Percentiles rank a stretch among this genome's conserved stretches.
Conservation (phyloP, 2,888 invertebrate species). For the Netelia virgata region DNA sequence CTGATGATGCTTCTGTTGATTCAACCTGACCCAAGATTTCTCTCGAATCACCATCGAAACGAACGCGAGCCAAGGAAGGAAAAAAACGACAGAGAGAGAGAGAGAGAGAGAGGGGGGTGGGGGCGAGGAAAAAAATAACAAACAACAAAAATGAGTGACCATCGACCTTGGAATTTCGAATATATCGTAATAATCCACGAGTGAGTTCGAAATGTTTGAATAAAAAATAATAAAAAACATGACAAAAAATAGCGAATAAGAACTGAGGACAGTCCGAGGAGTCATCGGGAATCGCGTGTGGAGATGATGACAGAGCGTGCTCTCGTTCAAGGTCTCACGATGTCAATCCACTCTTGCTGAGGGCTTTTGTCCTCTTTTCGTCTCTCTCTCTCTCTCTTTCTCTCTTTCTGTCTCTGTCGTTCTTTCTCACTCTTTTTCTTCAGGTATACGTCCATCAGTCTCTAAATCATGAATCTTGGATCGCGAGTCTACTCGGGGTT, state of each 20-base stretch:
- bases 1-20: constrained; percentile 42
- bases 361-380: background rate
- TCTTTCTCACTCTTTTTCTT: constrained; percentile 5
- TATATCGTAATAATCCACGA: constrained; percentile 15
- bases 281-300: constrained; percentile 24
- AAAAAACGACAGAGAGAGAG: background rate
- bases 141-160: background rate
- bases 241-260: background rate
- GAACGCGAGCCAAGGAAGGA: constrained; percentile 14
- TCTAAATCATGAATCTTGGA: constrained; percentile 56
- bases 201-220: constrained; percentile 1
- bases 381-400: constrained; percentile 8
- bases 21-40: constrained; percentile 12
- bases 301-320: constrained; percentile 38
- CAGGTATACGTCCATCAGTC: constrained; percentile 43
- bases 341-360: constrained; percentile 26
- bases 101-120: constrained; percentile 18
- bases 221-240: background rate
- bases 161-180: constrained; percentile 18
- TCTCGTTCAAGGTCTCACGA: constrained; percentile 45
- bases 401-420: background rate
- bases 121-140: constrained; percentile 6
- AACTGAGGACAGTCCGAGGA: constrained; percentile 18
- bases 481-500: constrained; percentile 11
- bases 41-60: constrained; percentile 12